Evolutionary conservation across 2,888 invertebrate species (phyloP).

Genomic region (Orchestes rusci): DNA sequence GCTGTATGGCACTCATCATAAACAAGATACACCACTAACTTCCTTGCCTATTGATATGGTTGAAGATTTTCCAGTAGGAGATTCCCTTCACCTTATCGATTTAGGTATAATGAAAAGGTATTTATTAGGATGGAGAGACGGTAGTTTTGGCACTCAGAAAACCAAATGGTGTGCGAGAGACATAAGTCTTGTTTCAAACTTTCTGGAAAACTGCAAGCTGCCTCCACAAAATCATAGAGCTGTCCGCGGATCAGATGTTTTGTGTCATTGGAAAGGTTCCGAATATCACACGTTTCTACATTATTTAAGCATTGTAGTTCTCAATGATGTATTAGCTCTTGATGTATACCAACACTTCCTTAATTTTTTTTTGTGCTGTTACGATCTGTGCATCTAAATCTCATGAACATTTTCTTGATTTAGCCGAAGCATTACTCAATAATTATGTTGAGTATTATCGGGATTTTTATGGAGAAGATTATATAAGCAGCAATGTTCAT

Average conservation of each 20-base stretch:
- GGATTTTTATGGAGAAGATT: slow-evolving; percentile 28
- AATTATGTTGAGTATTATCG: slow-evolving; percentile 2
- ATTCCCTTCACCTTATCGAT: slow-evolving; percentile 19
- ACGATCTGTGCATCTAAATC: slow-evolving; percentile 7
- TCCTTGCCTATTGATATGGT: slow-evolving; percentile 19
- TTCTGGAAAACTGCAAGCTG: slow-evolving; percentile 19
- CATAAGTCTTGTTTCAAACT: slow-evolving; percentile 14
- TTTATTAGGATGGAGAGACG: slow-evolving; percentile 23
- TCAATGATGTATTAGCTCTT: slow-evolving; percentile 9
- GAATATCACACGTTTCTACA: slow-evolving; percentile 8
- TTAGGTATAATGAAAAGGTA: slow-evolving; percentile 23
- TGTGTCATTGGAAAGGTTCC: slow-evolving; percentile 11
- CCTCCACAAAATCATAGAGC: slow-evolving; percentile 25
- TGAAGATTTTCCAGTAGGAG: slow-evolving; percentile 18
- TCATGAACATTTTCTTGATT: slow-evolving; percentile 1
- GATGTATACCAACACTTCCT: slow-evolving; percentile 19
- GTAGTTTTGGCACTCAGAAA: slow-evolving; percentile 19
- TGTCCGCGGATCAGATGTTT: too few relatives aligned
- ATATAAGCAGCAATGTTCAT: slow-evolving; percentile 37
- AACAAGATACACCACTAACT: slow-evolving; percentile 16
- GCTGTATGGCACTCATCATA: slow-evolving; percentile 20
- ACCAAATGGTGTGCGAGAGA: slow-evolving; percentile 24
- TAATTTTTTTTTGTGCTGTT: slow-evolving; percentile 18
- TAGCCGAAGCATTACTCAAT: neutral
- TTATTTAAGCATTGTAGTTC: slow-evolving; percentile 7